These are phyloP conservation scores for Thermophis baileyi DNA, from an alignment of 2,113 vertebrate genomes.

Conservation along the genomic window DNA sequence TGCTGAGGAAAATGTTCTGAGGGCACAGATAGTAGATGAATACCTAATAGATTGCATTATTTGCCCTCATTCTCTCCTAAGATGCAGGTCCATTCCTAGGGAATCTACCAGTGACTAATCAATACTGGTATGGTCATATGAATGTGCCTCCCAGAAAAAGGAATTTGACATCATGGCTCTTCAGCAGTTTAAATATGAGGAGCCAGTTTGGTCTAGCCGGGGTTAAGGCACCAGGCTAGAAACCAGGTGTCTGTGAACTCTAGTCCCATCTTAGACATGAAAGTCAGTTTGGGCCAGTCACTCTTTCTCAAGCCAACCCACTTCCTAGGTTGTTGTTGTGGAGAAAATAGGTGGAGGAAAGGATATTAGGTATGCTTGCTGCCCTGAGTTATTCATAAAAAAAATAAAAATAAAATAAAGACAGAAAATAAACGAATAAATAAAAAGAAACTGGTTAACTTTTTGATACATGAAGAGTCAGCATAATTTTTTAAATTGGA, in stretches of 20 bases:
- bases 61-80: background rate
- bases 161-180: background rate
- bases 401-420: background rate
- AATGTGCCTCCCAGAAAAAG: background rate
- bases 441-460: background rate
- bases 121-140: background rate
- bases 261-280: background rate
- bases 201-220: background rate
- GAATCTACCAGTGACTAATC: background rate
- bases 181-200: background rate
- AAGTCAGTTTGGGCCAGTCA: background rate
- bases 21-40: background rate
- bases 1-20: background rate
- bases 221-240: background rate
- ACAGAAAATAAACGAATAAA: background rate
- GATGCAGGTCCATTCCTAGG: background rate
- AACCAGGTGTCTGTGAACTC: background rate
- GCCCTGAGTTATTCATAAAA: background rate
- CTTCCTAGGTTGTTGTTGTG: background rate
- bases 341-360: background rate
- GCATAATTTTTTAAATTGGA: background rate
- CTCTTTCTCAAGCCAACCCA: background rate
- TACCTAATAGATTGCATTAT: background rate
- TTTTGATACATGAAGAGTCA: background rate
- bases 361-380: background rate